phyloP scores from a whole-genome alignment of 2,797 vertebrate genomes.

The Bryconaethiops microstoma region DNA sequence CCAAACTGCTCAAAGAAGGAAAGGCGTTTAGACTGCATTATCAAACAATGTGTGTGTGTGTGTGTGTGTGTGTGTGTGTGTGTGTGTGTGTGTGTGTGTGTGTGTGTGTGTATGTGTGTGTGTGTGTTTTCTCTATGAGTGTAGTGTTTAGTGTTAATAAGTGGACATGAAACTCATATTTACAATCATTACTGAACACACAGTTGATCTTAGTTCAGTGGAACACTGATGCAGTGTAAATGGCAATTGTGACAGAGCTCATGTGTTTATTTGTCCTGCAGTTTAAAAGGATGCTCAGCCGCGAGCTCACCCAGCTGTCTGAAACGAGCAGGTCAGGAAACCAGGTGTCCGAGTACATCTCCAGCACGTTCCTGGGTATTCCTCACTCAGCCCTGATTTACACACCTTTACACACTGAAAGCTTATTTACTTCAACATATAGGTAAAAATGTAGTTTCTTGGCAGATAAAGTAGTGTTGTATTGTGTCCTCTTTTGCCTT shows the following conservation, averaged over 20 bases:
- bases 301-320: constrained; percentile 90
- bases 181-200: too few species aligned
- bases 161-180: too few species aligned
- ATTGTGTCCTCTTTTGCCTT: too few species aligned
- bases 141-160: not conserved
- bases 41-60: constrained; percentile 10
- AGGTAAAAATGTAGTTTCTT: not conserved
- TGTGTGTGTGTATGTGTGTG: constrained; percentile 18
- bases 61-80: too few species aligned
- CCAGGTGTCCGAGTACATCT: constrained; percentile 95
- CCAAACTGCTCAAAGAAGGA: constrained; percentile 25
- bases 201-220: not conserved
- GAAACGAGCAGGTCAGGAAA: constrained; percentile 93
- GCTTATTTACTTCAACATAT: not conserved
- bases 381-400: not conserved
- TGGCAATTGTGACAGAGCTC: constrained; percentile 13
- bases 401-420: not conserved
- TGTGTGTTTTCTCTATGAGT: constrained; percentile 22
- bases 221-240: not conserved
- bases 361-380: constrained; percentile 90
- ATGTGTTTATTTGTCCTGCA: constrained; percentile 54
- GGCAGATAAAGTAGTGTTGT: too few species aligned
- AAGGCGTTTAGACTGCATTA: constrained; percentile 20
- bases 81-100: not conserved
- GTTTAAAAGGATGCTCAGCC: constrained; percentile 96